These are phyloP conservation scores for Chondrilla cf. caribensis DNA, from an alignment of 37 sponge, comb jelly and placozoan genomes.

Conservation along the genomic window DNA sequence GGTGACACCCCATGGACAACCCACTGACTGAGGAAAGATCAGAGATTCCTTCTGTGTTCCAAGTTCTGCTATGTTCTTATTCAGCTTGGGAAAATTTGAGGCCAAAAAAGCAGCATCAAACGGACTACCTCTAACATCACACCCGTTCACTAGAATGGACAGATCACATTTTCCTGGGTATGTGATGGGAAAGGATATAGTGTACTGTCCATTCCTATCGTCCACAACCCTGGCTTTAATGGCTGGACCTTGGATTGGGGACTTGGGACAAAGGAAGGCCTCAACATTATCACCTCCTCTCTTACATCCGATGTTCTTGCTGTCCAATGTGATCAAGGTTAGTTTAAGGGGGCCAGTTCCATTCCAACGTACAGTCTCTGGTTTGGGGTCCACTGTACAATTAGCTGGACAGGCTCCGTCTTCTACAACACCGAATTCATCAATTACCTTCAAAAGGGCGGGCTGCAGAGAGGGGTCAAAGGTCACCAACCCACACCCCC, in stretches of 20 bases:
- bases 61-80: too few species aligned
- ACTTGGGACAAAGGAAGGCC: background rate
- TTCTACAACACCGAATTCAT: background rate
- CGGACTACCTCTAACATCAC: background rate
- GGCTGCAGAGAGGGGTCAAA: background rate
- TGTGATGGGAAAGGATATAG: background rate
- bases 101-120: too few species aligned
- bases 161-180: background rate
- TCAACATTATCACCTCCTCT: conserved; percentile 7
- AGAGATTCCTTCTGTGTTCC: background rate
- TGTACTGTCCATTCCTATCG: background rate
- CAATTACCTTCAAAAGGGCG: background rate
- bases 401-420: conserved; percentile 6
- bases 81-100: background rate
- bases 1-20: background rate
- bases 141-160: background rate
- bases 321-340: background rate
- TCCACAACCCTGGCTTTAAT: background rate
- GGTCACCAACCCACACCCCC: background rate
- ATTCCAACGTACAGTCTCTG: background rate
- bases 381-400: background rate
- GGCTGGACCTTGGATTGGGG: background rate
- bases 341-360: background rate
- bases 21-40: background rate
- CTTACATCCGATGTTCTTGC: background rate